These are phyloP conservation scores for Corythucha ciliata DNA, from an alignment of 2,888 invertebrate species.

Conservation along the genomic window DNA sequence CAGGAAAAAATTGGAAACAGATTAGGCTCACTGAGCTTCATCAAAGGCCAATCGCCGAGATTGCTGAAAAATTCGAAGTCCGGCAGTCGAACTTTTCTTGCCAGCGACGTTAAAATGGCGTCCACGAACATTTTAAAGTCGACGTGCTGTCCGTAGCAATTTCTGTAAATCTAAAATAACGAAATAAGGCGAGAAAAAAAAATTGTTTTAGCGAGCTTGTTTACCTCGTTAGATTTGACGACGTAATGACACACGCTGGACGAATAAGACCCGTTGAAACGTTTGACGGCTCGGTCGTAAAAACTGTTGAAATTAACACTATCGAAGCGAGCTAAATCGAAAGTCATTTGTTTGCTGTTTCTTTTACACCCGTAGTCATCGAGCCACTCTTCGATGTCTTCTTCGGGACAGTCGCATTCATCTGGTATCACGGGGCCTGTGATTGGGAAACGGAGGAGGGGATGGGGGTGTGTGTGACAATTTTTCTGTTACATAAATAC, in stretches of 20 bases:
- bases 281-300: slow-evolving; percentile 54
- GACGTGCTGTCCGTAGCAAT: slow-evolving; percentile 88
- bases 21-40: slow-evolving; percentile 45
- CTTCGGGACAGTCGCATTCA: slow-evolving; percentile 71
- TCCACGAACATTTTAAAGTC: slow-evolving; percentile 96
- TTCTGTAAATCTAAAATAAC: slow-evolving; percentile 55
- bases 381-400: slow-evolving; percentile 55
- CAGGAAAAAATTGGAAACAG: slow-evolving; percentile 84
- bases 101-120: slow-evolving; percentile 68
- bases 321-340: slow-evolving; percentile 60
- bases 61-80: slow-evolving; percentile 86
- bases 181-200: slow-evolving; percentile 10
- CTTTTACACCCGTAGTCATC: slow-evolving; percentile 53
- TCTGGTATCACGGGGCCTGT: slow-evolving; percentile 65
- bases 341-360: slow-evolving; percentile 57
- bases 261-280: slow-evolving; percentile 67
- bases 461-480: slow-evolving; percentile 12
- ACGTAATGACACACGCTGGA: slow-evolving; percentile 86
- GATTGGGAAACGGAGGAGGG: slow-evolving; percentile 29
- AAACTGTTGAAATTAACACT: slow-evolving; percentile 60
- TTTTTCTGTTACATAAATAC: no score
- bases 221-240: slow-evolving; percentile 63
- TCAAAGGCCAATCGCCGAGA: slow-evolving; percentile 92
- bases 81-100: slow-evolving; percentile 69
- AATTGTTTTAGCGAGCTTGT: slow-evolving; percentile 28